Conservation (phyloP, 2,113 vertebrate genomes). For the Phylloscopus whistleri region DNA sequence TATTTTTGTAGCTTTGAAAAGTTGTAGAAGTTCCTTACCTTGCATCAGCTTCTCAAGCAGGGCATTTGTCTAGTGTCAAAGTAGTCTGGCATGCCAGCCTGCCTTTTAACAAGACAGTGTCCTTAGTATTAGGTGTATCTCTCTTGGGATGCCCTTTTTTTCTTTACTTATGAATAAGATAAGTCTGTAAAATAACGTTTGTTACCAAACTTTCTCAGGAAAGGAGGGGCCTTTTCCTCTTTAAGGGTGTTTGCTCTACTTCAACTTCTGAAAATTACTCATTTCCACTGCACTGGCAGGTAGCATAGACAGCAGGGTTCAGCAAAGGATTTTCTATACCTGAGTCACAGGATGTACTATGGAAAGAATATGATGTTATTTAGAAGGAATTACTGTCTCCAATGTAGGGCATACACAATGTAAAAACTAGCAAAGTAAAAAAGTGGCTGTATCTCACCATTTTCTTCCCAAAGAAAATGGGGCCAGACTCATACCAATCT, state of each 20-base stretch:
- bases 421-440: not conserved
- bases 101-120: not conserved
- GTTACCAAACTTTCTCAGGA: not conserved
- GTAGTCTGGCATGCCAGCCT: not conserved
- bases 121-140: not conserved
- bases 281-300: not conserved
- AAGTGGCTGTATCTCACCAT: not conserved
- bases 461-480: not conserved
- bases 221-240: not conserved
- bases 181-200: not conserved
- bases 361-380: not conserved
- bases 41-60: not conserved
- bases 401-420: not conserved
- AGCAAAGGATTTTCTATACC: not conserved
- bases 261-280: not conserved
- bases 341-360: constrained; percentile 4
- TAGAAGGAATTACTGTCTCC: not conserved
- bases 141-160: not conserved
- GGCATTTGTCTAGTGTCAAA: not conserved
- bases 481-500: not conserved
- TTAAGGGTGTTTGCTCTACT: not conserved
- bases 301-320: not conserved
- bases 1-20: not conserved
- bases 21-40: not conserved
- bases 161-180: not conserved